Evolutionary conservation across 2,888 invertebrate species (phyloP), one percentile per base, ranked within the genome.

Genomic region (Dugesia japonica): DNA sequence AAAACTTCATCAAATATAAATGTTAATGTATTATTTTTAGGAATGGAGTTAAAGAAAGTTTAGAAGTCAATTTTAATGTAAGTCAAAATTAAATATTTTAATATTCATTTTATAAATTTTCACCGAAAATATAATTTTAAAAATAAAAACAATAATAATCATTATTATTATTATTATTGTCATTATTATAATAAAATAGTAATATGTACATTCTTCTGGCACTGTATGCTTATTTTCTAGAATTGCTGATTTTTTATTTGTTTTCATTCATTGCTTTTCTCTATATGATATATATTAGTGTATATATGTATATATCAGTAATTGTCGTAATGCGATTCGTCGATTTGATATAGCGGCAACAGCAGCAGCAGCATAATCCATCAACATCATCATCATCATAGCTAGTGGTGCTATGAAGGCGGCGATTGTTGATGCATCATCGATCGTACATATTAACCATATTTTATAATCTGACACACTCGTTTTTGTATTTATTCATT

Each of bases 341-440:
- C 56, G 56, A 56, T 13, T 56, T 56, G 56, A 56, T 31, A 31
- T 56, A 56, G 56, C 56, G 56, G 56, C 56, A 56, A 56, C 56
- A 56, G 56, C 56, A 56, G 56, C 56, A 56, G 56, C 56, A 56
- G 56, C 56, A 56, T 56, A 56, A 56, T 56, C 56, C 56, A 56
- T 56, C 56, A 56, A 7, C 56, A 56, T 56, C 56, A 38, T 38
- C 56, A 56, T 56, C 56, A 56, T 56, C 56, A 4, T 13, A 56
- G 56, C 23, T 56, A 56, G 56, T 56, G 56, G 56, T 56, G 56
- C 56, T 56, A 56, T 56, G 56, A 56, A 56, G 56, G 56, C 56
- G 56, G 56, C 56, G 56, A 56, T 56, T 56, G 56, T 56, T 56
- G 56, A 56, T 56, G 56, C 56, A 56, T 56, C 56, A 56, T 56